A percentile compares a stretch with the other conserved stretches of the same genome.
Evolutionary conservation across 2,113 vertebrate species (phyloP).

Genomic region (Suncus etruscus): DNA sequence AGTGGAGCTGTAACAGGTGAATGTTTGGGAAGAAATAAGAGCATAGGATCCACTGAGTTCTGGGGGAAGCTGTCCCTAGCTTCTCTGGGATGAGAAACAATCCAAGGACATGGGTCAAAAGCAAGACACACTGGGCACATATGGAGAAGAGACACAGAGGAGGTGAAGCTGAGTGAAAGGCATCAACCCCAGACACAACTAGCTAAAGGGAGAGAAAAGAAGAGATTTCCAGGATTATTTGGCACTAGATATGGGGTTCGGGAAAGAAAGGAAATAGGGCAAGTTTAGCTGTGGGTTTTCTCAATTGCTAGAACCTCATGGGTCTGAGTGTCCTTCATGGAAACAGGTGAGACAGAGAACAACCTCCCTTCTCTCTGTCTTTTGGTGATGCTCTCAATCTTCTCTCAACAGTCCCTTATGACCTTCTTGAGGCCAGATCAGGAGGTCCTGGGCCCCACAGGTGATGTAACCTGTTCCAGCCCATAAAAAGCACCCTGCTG

Average conservation of each 20-base stretch:
- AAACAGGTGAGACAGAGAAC: not conserved
- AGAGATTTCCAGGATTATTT: not conserved
- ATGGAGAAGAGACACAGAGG: not conserved
- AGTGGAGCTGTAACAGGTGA: not conserved
- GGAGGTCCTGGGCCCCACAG: not conserved
- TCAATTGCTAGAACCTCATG: not conserved
- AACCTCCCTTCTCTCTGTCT: not conserved
- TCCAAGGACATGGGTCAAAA: not conserved
- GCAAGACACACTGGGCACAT: not conserved
- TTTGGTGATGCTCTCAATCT: too few relatives aligned
- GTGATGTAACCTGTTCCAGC: not conserved
- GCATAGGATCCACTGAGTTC: not conserved
- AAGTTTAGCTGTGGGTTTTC: not conserved
- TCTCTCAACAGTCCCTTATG: too few relatives aligned
- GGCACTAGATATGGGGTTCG: not conserved
- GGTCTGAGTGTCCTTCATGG: not conserved
- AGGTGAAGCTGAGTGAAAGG: not conserved
- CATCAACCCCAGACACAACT: not conserved
- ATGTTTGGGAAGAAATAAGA: not conserved
- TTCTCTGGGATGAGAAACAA: too few relatives aligned
- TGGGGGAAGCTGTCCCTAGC: too few relatives aligned
- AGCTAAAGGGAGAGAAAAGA: not conserved
- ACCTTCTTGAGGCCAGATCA: not conserved
- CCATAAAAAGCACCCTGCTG: too few relatives aligned
- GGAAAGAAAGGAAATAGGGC: not conserved